These are phyloP conservation scores for Callyntrura guangdongensis DNA, from an alignment of 2,888 invertebrate genomes.

Conservation along the genomic window DNA sequence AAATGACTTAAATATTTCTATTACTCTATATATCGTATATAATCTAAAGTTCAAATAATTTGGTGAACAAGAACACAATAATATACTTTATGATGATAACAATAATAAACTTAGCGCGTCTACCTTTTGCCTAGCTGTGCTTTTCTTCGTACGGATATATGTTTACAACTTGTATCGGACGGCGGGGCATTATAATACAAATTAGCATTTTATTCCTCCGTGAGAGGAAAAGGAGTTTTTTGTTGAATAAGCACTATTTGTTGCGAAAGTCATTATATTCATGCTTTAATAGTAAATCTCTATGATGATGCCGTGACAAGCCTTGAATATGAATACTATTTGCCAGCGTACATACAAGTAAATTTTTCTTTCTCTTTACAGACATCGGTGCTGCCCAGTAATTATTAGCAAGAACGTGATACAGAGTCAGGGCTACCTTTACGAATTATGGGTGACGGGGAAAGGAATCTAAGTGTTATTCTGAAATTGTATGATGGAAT, in stretches of 20 bases:
- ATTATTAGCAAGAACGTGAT: no score
- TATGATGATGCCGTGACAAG: background rate
- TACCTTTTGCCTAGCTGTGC: background rate
- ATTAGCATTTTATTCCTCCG: constrained; percentile 4
- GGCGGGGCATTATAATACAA: constrained; percentile 76
- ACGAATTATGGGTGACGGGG: no score
- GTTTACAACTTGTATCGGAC: constrained; percentile 57
- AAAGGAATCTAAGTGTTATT: no score
- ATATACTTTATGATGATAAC: background rate
- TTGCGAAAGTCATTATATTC: background rate
- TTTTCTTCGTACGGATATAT: background rate
- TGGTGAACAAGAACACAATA: background rate
- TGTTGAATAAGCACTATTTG: constrained; percentile 8
- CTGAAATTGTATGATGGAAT: no score
- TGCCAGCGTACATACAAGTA: background rate
- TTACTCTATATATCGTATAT: background rate
- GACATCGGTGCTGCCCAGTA: no score
- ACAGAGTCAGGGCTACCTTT: no score
- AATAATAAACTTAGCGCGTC: background rate
- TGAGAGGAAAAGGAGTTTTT: background rate
- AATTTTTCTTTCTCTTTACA: no score
- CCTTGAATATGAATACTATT: background rate
- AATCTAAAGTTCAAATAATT: constrained; percentile 8
- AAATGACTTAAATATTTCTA: background rate
- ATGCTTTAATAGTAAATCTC: background rate